These are phyloP conservation scores for Psophia crepitans DNA, from an alignment of 2,113 vertebrate genomes.

Conservation along the genomic window DNA sequence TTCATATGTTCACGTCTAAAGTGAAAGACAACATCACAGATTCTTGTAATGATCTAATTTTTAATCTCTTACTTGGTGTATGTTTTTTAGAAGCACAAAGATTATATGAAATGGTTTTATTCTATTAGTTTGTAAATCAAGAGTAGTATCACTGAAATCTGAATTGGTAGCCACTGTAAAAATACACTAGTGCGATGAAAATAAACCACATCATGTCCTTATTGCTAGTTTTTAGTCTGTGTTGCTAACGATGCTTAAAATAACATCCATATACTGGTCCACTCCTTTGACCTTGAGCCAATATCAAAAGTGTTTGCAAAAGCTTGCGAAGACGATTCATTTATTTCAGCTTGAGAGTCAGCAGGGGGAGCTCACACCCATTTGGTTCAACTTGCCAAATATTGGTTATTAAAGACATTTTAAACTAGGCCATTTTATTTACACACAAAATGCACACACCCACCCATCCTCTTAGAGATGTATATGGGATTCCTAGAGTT, in stretches of 20 bases:
- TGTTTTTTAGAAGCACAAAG: neutral
- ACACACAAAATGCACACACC: neutral
- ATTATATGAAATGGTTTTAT: neutral
- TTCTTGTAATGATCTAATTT: neutral
- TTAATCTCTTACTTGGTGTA: neutral
- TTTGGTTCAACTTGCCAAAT: neutral
- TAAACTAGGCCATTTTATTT: slow-evolving; percentile 51
- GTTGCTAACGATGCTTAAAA: neutral
- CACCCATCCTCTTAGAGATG: neutral
- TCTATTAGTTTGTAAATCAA: neutral
- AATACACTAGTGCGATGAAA: neutral
- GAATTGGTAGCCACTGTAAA: neutral
- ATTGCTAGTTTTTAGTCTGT: neutral
- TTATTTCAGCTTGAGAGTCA: neutral
- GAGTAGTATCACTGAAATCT: neutral
- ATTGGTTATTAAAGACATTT: neutral
- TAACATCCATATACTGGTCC: neutral
- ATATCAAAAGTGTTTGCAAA: slow-evolving; percentile 10
- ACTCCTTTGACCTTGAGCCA: slow-evolving; percentile 62
- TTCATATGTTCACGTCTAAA: neutral
- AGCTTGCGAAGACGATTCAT: neutral
- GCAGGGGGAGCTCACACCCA: slow-evolving; percentile 54
- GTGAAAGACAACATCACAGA: neutral
- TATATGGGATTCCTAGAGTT: neutral
- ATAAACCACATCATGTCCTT: neutral